Evolutionary conservation across 1,140 invertebrate genomes (phyloP), one percentile per base, ranked within the genome.

Genomic region (Goniozus legneri): DNA sequence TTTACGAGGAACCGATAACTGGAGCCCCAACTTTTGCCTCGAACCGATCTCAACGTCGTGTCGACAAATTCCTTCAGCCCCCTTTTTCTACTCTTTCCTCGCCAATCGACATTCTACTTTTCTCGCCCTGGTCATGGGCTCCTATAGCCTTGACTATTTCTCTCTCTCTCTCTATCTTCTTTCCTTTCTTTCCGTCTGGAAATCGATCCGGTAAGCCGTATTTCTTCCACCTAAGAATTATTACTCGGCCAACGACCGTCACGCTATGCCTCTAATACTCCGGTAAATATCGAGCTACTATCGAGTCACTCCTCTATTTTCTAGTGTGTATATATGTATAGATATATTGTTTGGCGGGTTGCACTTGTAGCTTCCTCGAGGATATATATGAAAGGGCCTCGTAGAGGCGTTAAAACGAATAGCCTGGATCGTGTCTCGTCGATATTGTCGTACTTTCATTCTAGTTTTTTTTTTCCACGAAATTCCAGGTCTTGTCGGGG

Each of bases 1-100:
- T 59, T 59, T 59, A 59, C 58, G 57, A 56, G 45, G 48, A 59
- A 59, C 52, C 57, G 55, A 59, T 58, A 58, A 58, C 54, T 50
- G 50, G 45, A 58, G 56, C 53, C 24, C 24, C 4, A n/a, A n/a
- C n/a, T n/a, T n/a, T n/a, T n/a, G 4, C 24, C 24, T 10, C 24
- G 24, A 27, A 10, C 24, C 4, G 10, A 10, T 10, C 24, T 10
- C 39, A 41, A 41, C 3, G n/a, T n/a, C n/a, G n/a, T n/a, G n/a
- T n/a, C n/a, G n/a, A n/a, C 24, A 27, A 27, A 21, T 37, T 34
- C n/a, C 48, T 40, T 45, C 39, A 38, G 15, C 15, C 36, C 27
- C 34, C 44, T 36, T 21, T 27, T 20, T 24, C 51, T 38, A n/a
- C 32, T 7, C 3, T 42, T 27, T 31, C 7, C 3, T 34, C 40